Evolutionary conservation across 2,113 vertebrate genomes (phyloP).

Genomic region (Neolamprologus ventralis): DNA sequence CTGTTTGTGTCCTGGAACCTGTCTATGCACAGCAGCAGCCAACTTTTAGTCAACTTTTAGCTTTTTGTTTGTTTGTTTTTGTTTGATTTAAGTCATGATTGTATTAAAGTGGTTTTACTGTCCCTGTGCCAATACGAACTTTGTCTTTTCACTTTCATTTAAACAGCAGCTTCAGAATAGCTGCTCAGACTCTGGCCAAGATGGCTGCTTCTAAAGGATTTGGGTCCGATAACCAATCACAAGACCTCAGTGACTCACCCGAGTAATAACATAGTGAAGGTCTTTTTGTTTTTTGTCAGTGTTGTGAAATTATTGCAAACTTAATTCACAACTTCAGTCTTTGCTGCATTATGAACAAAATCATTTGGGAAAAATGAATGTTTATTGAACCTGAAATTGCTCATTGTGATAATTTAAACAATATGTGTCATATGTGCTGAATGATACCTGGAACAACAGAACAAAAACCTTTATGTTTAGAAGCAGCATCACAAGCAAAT

Average conservation of each 20-base stretch:
- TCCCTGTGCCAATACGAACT: neutral
- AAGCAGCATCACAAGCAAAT: rapidly evolving
- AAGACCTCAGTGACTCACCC: rapidly evolving
- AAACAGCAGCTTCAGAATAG: neutral
- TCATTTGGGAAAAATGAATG: neutral
- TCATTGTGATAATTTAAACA: neutral
- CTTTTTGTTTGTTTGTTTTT: neutral
- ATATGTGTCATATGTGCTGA: rapidly evolving
- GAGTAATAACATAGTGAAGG: neutral
- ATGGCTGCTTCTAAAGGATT: neutral
- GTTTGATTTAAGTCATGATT: neutral
- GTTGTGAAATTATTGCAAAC: neutral
- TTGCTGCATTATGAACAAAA: neutral
- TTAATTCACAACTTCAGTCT: neutral
- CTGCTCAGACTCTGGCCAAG: neutral
- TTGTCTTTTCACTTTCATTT: neutral
- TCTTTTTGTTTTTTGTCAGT: neutral
- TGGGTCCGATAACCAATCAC: neutral
- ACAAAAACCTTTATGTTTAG: rapidly evolving
- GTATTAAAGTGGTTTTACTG: neutral
- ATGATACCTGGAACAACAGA: neutral
- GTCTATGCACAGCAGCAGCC: neutral
- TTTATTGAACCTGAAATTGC: neutral
- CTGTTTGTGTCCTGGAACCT: neutral
- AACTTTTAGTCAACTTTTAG: neutral